Evolutionary conservation across 2,797 vertebrate genomes (phyloP), one percentile per base, ranked within the genome.

Genomic region (Threskiornis aethiopicus): DNA sequence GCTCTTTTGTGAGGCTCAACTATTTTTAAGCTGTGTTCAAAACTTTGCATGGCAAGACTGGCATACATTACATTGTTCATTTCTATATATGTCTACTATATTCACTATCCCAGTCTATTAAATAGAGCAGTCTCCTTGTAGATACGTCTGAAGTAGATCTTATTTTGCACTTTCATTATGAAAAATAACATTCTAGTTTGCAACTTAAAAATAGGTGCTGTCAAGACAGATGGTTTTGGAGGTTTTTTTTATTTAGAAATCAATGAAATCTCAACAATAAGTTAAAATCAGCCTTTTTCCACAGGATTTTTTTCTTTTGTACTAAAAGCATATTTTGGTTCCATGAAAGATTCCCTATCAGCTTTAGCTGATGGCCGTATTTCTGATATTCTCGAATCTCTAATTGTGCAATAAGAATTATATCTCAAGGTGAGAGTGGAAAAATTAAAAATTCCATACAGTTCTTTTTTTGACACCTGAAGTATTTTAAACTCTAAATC

Each of bases 1-100:
- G 5, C 4, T 46, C 9, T 29, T 83, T 13, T 49, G 13, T 26
- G 1, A 0, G 44, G 11, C 11, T 76, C 31, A 31, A 16, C 1
- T 49, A 3, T 11, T 73, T 77, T 64, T 13, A 78, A 67, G 2
- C 26, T n/a, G 6, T n/a, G 5, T 51, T 70, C 10, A 7, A 83
- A 90, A 29, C 7, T 51, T 26, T 73, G 11, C 16, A 25, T 16
- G 7, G 4, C 33, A 11, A 91, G 24, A n/a, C 18, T 46, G 39
- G 5, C 6, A 61, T 12, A 55, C 4, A 13, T 0, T 2, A 35
- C 15, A 39, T 39, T 7, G 1, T 26, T 8, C 15, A 52, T 42
- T 64, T 67, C 28, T 31, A 10, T 14, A 8, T 58, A 73, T 22
- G 15, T 16, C 29, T 71, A 29, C 21, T 33, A 22, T 46, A 41